Evolutionary conservation across 2,888 invertebrate genomes (phyloP).

Genomic region (Pterostichus madidus): DNA sequence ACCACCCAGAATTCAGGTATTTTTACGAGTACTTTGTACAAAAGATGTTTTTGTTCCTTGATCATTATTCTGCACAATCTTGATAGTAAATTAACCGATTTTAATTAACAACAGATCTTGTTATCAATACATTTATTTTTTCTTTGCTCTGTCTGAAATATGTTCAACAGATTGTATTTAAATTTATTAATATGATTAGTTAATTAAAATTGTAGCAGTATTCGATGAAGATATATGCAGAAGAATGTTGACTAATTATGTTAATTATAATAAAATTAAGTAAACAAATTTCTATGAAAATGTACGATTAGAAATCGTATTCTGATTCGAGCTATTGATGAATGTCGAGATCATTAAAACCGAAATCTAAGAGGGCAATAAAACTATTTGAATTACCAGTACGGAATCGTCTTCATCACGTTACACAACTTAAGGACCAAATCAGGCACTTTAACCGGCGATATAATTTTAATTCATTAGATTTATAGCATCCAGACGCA

Average conservation of each 20-base stretch:
- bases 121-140: constrained; percentile 12
- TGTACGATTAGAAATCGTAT: constrained; percentile 22
- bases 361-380: constrained; percentile 48
- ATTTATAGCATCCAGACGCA: constrained; percentile 59
- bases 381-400: constrained; percentile 42
- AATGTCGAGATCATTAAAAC: constrained; percentile 53
- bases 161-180: neutral
- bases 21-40: constrained; percentile 37
- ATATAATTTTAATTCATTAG: constrained; percentile 63
- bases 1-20: constrained; percentile 56
- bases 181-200: constrained; percentile 24
- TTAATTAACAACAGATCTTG: constrained; percentile 45
- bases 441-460: constrained; percentile 31
- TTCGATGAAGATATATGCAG: constrained; percentile 10
- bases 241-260: constrained; percentile 28
- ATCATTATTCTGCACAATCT: constrained; percentile 52
- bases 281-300: constrained; percentile 35
- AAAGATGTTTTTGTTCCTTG: constrained; percentile 32
- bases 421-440: constrained; percentile 44
- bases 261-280: constrained; percentile 49
- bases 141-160: neutral
- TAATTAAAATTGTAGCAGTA: neutral
- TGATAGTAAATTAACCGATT: constrained; percentile 35
- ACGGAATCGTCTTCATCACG: constrained; percentile 43
- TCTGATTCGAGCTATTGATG: constrained; percentile 16